phyloP scores from a whole-genome alignment of 92 coral and sea anemone genomes.

The Epizoanthus rinbou region DNA sequence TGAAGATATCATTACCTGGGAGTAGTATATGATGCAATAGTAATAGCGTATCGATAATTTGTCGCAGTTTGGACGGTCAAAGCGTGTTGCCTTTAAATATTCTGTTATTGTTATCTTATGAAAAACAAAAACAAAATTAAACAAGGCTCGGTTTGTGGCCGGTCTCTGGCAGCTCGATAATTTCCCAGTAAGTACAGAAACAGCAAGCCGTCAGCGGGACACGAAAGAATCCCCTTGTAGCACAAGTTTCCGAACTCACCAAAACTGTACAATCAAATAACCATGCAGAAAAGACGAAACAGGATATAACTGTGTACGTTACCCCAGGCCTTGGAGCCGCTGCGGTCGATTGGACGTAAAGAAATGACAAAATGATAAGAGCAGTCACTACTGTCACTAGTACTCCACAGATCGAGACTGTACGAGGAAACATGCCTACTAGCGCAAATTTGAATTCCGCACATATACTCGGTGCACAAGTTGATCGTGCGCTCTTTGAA shows the following conservation, averaged over 20 bases:
- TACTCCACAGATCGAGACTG: conserved; percentile 14
- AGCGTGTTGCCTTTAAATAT: background rate
- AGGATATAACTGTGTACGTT: background rate
- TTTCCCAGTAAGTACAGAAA: background rate
- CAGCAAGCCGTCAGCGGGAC: background rate
- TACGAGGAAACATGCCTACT: conserved; percentile 16
- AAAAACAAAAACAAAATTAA: conserved; percentile 18
- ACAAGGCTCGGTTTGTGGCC: background rate
- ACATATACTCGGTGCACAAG: background rate
- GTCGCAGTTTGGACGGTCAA: background rate
- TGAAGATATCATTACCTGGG: background rate
- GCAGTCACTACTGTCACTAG: background rate
- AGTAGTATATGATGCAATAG: background rate
- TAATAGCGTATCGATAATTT: background rate
- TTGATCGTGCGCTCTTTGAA: background rate
- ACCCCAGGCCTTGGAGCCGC: conserved; percentile 19
- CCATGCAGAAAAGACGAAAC: background rate
- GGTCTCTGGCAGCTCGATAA: too few species aligned
- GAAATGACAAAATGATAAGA: background rate
- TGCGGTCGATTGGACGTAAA: conserved; percentile 30
- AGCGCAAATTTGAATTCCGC: background rate
- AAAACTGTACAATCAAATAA: background rate
- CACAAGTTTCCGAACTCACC: background rate
- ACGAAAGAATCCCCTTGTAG: background rate
- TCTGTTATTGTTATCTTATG: conserved; percentile 5